Evolutionary conservation across 2,797 vertebrate genomes (phyloP), one percentile per base, ranked within the genome.

Genomic region (Octomys mimax): DNA sequence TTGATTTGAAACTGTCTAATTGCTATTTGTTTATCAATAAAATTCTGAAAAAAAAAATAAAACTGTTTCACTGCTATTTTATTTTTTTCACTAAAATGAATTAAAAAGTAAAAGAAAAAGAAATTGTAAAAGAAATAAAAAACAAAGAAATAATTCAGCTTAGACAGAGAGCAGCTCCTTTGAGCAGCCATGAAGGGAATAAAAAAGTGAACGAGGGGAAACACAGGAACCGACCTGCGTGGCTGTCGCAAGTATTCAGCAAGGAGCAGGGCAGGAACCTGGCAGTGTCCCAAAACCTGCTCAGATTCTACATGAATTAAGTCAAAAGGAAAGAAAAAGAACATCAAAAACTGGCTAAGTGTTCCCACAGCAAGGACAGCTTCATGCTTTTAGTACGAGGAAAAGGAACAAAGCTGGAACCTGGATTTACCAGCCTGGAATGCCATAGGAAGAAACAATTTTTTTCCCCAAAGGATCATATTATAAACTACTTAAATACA

Each of bases 361-460:
- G 66, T 89, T 73, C 49, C 91, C 84, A 71, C 0, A 26, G 71
- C n/a, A 91, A 88, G 2, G 57, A 81, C 9, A 3, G 64, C 22
- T 46, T 87, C 59, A 70, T 73, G 66, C 49, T 61, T 73, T 57
- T 66, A 11, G 22, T 9, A 52, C 11, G 9, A 87, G 28, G 19
- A 71, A 86, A 0, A 46, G 62, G 42, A 91, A 12, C 68, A 86
- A 85, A 54, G 42, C 57, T 64, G 8, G 22, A 66, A 91, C 62
- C 96, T 94, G 89, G 96, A 97, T 92, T 94, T 89, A 36, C 4
- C 79, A 85, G 18, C 49, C 57, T 39, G 14, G 52, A 86, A 13
- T 42, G 77, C 14, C 46, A 52, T 1, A 70, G 39, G 87, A 78
- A 79, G 6, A 91, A 92, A 94, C 49, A 0, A 64, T 93, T 16